These are phyloP conservation scores for Brachylomia viminalis DNA, from an alignment of 2,888 invertebrate genomes.

Conservation along the genomic window DNA sequence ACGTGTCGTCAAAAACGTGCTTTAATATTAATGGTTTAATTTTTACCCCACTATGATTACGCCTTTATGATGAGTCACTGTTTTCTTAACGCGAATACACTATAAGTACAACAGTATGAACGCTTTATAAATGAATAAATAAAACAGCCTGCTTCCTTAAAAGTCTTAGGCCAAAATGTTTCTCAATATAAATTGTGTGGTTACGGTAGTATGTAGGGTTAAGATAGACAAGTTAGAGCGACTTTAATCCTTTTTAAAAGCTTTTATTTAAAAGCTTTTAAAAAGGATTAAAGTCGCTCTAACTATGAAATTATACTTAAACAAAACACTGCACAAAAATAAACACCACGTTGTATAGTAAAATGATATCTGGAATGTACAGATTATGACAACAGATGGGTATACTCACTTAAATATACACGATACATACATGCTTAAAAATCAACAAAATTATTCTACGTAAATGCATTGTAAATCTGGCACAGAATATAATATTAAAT, in stretches of 20 bases:
- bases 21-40: too few relatives aligned
- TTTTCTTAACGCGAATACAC: too few relatives aligned
- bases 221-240: not conserved
- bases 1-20: too few relatives aligned
- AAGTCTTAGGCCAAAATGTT: slow-evolving; percentile 23
- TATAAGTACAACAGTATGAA: not conserved
- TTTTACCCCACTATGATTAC: too few relatives aligned
- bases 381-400: slow-evolving; percentile 24
- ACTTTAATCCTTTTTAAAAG: too few relatives aligned
- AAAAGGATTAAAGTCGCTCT: too few relatives aligned
- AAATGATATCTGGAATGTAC: slow-evolving; percentile 36
- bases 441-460: slow-evolving; percentile 37
- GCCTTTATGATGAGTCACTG: too few relatives aligned
- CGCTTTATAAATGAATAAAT: not conserved
- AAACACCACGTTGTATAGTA: not conserved
- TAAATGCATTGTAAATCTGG: slow-evolving; percentile 59
- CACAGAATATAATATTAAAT: slow-evolving; percentile 47
- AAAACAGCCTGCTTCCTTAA: not conserved
- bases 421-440: slow-evolving; percentile 17
- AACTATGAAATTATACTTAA: slow-evolving; percentile 3
- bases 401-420: slow-evolving; percentile 14
- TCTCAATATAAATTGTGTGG: not conserved
- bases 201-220: not conserved
- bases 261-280: too few relatives aligned
- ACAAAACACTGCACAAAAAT: slow-evolving; percentile 25